Evolutionary conservation across 2,888 invertebrate genomes (phyloP), one percentile per base, ranked within the genome.

Genomic region (Agrilus biguttatus): DNA sequence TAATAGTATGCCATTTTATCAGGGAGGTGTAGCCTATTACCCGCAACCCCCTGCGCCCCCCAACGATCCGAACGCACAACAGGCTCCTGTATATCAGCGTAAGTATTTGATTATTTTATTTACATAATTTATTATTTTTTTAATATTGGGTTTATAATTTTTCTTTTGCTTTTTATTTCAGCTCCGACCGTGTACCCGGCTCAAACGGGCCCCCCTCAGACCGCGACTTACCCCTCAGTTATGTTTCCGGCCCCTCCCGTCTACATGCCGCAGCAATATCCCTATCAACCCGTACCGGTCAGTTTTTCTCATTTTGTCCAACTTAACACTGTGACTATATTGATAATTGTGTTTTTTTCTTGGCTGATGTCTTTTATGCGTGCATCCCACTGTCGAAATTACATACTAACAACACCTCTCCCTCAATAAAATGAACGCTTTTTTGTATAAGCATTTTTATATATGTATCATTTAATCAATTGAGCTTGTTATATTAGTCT

Each of bases 231-330:
- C 48, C 61, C 63, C 45, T 58, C 66, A 44, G 60, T 65, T 55
- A 63, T 66, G 56, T 66, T 63, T 48, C 64, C 61, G 50, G 58
- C 69, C 51, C 64, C 67, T 55, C 60, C 64, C 33, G 61, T 65
- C 39, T 65, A 62, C 51, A 61, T 67, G 60, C 66, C 70, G 45
- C 68, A 68, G 46, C 69, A 69, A 51, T 68, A 65, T 53, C 58
- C 72, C 63, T 47, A 45, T 38, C 47, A 45, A 69, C 59, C 55
- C 36, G 60, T 66, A 56, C 65, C 66, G 65, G 66, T 66, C 53
- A 62, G 65, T 61, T 34, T 42, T 42, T 33, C 33, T 28, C 17
- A 2, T 37, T 13, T 21, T 14, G 5, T 33, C 7, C 6, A 2
- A 28, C 28, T 28, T 28, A 21, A 21, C 21, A 3, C 2, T 1